These are phyloP conservation scores for Drosophila subpulchrella DNA, from an alignment of 1,140 invertebrate species.

Conservation along the genomic window DNA sequence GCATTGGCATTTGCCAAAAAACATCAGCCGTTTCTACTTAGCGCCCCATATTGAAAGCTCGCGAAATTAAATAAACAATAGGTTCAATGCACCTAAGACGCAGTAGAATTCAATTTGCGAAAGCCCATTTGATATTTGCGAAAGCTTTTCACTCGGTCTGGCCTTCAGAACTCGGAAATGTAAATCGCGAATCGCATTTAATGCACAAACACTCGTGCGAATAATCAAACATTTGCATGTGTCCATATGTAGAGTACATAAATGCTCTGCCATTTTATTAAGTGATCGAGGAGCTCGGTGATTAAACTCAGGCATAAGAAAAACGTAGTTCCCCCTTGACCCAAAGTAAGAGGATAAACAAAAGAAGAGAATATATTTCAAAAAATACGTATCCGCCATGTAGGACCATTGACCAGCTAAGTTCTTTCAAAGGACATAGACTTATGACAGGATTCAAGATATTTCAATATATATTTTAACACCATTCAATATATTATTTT, in stretches of 20 bases:
- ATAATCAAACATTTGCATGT: constrained; percentile 1
- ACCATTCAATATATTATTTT: too few species aligned
- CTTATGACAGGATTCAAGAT: too few species aligned
- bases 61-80: constrained; percentile 72
- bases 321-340: not conserved
- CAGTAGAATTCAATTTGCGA: constrained; percentile 76
- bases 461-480: too few species aligned
- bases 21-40: constrained; percentile 70
- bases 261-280: constrained; percentile 2
- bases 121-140: constrained; percentile 32
- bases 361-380: not conserved
- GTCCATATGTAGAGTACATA: not conserved
- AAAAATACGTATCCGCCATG: not conserved
- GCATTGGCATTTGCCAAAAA: constrained; percentile 49
- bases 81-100: constrained; percentile 76
- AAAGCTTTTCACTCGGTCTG: constrained; percentile 32
- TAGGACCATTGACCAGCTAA: not conserved
- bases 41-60: constrained; percentile 56
- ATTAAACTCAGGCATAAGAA: not conserved
- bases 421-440: not conserved
- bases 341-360: too few species aligned
- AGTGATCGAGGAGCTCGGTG: constrained; percentile 7
- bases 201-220: constrained; percentile 12
- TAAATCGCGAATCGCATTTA: constrained; percentile 49
- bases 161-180: constrained; percentile 56